A percentile compares a stretch with the other conserved stretches of the same genome.
These are phyloP conservation scores for Lithophane ornitopus DNA, from an alignment of 2,888 invertebrate genomes.

Conservation along the genomic window DNA sequence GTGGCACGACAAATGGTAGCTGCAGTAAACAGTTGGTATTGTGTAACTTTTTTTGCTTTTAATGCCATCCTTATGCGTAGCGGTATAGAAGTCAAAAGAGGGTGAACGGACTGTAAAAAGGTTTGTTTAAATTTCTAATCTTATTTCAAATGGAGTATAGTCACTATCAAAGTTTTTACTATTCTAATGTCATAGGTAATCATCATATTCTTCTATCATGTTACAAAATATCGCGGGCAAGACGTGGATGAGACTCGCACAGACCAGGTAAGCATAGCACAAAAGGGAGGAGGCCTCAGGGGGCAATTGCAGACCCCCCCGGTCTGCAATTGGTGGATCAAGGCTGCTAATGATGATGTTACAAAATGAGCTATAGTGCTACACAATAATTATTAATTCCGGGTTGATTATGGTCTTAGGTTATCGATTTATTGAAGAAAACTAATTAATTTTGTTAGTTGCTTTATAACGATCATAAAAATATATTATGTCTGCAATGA, in stretches of 20 bases:
- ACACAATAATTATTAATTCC: neutral
- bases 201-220: neutral
- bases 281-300: neutral
- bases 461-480: neutral
- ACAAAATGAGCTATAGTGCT: neutral
- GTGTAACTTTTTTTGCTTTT: no score
- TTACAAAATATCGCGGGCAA: neutral
- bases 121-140: no score
- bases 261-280: neutral
- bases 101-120: no score
- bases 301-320: no score
- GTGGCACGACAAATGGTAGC: no score
- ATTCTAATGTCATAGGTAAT: neutral
- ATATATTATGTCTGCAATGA: neutral
- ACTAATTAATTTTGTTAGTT: neutral
- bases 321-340: no score
- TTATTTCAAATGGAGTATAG: no score
- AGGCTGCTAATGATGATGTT: neutral
- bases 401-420: neutral
- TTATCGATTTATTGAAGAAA: neutral
- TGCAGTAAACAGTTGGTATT: no score
- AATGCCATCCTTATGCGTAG: no score
- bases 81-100: no score
- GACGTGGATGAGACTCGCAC: no score
- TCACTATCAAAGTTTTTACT: no score